phyloP scores from a whole-genome alignment of 1,140 invertebrate genomes.

The Scaptomyza graminum region DNA sequence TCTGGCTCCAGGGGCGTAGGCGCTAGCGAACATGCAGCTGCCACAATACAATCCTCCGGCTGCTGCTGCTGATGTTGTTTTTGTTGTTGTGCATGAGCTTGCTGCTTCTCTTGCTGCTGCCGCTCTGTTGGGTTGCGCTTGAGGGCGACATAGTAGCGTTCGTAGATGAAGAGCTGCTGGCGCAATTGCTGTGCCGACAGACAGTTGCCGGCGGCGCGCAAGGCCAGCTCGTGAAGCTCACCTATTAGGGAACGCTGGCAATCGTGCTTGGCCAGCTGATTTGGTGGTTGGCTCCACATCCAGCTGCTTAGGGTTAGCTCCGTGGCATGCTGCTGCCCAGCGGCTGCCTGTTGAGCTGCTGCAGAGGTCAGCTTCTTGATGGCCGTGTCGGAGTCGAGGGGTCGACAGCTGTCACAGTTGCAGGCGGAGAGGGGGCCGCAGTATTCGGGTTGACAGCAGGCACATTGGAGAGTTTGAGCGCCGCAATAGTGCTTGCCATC shows the following conservation, averaged over 20 bases:
- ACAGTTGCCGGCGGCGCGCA: slow-evolving; percentile 78
- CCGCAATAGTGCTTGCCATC: slow-evolving; percentile 83
- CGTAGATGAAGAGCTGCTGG: slow-evolving; percentile 78
- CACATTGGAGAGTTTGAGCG: slow-evolving; percentile 70
- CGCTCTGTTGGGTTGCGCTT: slow-evolving; percentile 45
- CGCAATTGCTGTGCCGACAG: slow-evolving; percentile 77
- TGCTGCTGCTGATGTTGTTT: not conserved
- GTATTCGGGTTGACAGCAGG: slow-evolving; percentile 76
- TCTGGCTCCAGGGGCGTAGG: slow-evolving; percentile 39
- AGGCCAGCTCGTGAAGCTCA: slow-evolving; percentile 74
- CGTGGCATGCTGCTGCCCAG: slow-evolving; percentile 58
- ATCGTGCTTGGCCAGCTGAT: slow-evolving; percentile 57
- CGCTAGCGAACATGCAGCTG: not conserved
- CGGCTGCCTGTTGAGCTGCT: slow-evolving; percentile 59
- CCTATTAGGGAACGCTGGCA: slow-evolving; percentile 72
- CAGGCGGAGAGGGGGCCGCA: slow-evolving; percentile 81
- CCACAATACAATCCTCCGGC: not conserved
- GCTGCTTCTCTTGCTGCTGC: slow-evolving; percentile 6
- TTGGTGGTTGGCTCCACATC: slow-evolving; percentile 79
- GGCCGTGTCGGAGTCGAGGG: slow-evolving; percentile 74
- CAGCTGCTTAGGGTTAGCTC: slow-evolving; percentile 73
- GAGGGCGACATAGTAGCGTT: slow-evolving; percentile 79
- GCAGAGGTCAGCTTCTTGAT: slow-evolving; percentile 75
- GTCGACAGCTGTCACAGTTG: slow-evolving; percentile 75
- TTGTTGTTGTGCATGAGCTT: slow-evolving; percentile 31